Base-by-base conservation (phyloP, 1,140 invertebrate species). In the Formica exsecta region DNA sequence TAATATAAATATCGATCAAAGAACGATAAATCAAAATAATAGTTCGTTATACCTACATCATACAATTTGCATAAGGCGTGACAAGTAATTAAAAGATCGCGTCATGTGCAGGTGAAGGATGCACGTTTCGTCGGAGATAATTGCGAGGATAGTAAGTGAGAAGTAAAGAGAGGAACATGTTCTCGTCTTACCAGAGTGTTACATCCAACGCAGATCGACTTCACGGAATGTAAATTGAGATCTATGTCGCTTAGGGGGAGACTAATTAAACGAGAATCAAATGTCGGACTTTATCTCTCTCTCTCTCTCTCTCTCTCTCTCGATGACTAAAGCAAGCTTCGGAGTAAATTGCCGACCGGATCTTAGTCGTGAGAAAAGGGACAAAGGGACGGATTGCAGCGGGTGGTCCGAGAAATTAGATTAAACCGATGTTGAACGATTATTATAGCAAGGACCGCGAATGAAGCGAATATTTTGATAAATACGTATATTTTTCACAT, bases 241-340 rank as follows among this genome's bases (percentile, higher is more conserved):
- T 76, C 38, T 51, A 61, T 41, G 44, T 57, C 22, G 62, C 29
- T 48, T 41, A 8, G 68, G 29, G 38, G 61, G 13, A 38, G 48
- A 68, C 38, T 89, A 89, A 89, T 90, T 90, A 89, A 90, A 66
- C 32, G 77, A 57, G 81, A 89, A 89, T 89, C 85, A 89, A 89
- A 89, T 73, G 64, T 80, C 86, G 25, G 29, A 65, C 57, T 48
- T 25, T 11, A 38, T 22, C 59, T 29, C 71, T 57, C 11, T 36
- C 38, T 44, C 32, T 29, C 71, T 57, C 11, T 36, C 38, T 44
- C 32, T 32, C 32, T 32, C 32, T 32, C 32, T 32, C 32, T 19
- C 48, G 16, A 36, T 59, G 66, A 68, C 54, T 77, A n/a, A 44
- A 83, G 44, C 54, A 7, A 41, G 36, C 44, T 36, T 51, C 22